A percentile compares a stretch with the other conserved stretches of the same genome.
Evolutionary conservation across 2,797 vertebrate genomes (phyloP).

Genomic region (Sebastes dallii): DNA sequence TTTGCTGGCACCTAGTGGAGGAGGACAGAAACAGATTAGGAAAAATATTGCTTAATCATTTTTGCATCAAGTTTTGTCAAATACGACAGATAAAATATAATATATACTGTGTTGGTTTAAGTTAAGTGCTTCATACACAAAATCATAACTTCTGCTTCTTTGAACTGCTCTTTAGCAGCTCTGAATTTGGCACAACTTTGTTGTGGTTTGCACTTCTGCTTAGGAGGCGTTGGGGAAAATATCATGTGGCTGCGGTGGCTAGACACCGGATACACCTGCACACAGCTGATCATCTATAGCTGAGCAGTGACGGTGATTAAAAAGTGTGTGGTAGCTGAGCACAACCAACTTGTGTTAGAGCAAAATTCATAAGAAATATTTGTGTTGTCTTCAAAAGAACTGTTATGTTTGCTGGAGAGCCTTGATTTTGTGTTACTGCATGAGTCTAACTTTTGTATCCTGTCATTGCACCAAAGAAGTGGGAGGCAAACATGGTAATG

Average conservation of each 20-base stretch:
- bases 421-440: background rate
- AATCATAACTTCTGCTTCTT: background rate
- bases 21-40: background rate
- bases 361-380: background rate
- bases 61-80: background rate
- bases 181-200: background rate
- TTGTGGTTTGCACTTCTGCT: constrained; percentile 16
- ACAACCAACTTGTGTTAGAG: background rate
- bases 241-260: background rate
- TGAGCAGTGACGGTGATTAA: background rate
- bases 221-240: background rate
- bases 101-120: background rate
- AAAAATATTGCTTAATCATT: background rate
- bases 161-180: background rate
- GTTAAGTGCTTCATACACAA: background rate
- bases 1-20: constrained; percentile 91
- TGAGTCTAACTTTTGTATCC: background rate
- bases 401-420: background rate
- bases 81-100: background rate
- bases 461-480: background rate
- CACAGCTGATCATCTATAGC: background rate
- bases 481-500: background rate
- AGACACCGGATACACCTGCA: background rate
- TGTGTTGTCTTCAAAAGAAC: background rate
- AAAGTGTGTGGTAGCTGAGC: background rate